Conservation (phyloP, 2,113 vertebrate species). For the Tachysurus fulvidraco region DNA sequence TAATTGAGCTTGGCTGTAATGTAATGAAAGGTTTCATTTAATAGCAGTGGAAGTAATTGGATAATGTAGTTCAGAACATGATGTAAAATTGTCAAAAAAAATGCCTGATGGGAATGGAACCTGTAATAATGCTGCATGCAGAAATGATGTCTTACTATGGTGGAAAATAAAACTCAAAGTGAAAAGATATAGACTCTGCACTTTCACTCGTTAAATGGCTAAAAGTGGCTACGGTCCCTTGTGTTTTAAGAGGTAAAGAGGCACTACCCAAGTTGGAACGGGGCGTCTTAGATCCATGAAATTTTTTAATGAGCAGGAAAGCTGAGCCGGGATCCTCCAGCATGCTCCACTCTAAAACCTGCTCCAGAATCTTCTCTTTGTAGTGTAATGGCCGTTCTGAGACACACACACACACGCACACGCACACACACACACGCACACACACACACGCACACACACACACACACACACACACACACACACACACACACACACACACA, state of each 20-base stretch:
- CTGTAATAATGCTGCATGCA: background rate
- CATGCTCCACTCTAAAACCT: constrained; percentile 88
- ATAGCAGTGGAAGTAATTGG: constrained; percentile 18
- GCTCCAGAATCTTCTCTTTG: constrained; percentile 89
- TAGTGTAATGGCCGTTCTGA: constrained; percentile 92
- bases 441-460: no score
- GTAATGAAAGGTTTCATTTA: constrained; percentile 26
- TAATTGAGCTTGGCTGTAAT: constrained; percentile 19
- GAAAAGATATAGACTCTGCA: background rate
- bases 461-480: background rate
- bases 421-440: background rate
- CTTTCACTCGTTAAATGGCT: background rate
- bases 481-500: constrained; percentile 10
- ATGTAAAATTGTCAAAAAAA: constrained; percentile 10
- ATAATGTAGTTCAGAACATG: constrained; percentile 13
- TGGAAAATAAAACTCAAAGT: background rate
- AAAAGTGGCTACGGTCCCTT: background rate
- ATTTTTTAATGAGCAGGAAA: constrained; percentile 87
- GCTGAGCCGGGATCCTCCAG: constrained; percentile 85
- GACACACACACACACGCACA: constrained; percentile 23
- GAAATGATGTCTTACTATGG: background rate
- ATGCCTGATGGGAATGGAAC: constrained; percentile 63
- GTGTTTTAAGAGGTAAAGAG: background rate
- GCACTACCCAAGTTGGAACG: constrained; percentile 70
- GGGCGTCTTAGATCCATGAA: constrained; percentile 66